A percentile compares a stretch with the other conserved stretches of the same genome.
Conservation (phyloP, 2,113 vertebrate species). For the sheep (Ovis aries) region ARS-UI_Ramb_v3.0 NC_056055.1:53817001-53817500, state of each 20-base stretch:
- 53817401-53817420: neutral
- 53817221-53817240: neutral
- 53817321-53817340: neutral
- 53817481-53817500: neutral
- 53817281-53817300: neutral
- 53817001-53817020: neutral
- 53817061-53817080: neutral
- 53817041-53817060: neutral
- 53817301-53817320: neutral
- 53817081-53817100: neutral
- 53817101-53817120: neutral
- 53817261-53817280: neutral
- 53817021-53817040: neutral
- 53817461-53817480: neutral
- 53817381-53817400: neutral
- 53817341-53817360: neutral
- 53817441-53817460: neutral
- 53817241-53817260: neutral
- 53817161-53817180: neutral
- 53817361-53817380: neutral
- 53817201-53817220: neutral
- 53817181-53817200: neutral
- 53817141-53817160: neutral
- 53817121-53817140: neutral
- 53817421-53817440: neutral